phyloP scores from a whole-genome alignment of 2,113 vertebrate genomes.

The Ophiodon elongatus region DNA sequence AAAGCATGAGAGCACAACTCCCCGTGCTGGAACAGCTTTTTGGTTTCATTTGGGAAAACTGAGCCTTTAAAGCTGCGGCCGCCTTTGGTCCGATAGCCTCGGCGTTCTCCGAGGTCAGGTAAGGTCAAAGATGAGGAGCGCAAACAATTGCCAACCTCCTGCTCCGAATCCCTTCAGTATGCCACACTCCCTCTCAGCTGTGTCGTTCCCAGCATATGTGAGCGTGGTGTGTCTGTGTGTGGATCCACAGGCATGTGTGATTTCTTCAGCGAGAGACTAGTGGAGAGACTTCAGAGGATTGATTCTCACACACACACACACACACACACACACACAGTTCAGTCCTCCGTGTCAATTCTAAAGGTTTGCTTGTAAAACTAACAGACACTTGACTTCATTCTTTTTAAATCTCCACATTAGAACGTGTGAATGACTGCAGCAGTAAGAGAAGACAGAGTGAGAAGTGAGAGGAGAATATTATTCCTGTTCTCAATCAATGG shows the following conservation, averaged over 20 bases:
- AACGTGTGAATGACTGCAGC: constrained; percentile 42
- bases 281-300: constrained; percentile 48
- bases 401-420: constrained; percentile 19
- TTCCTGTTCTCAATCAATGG: constrained; percentile 4
- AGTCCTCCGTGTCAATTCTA: constrained; percentile 21
- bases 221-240: constrained; percentile 15
- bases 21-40: constrained; percentile 10
- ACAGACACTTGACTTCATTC: constrained; percentile 47
- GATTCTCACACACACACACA: constrained; percentile 7
- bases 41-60: constrained; percentile 50
- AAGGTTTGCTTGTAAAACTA: constrained; percentile 41
- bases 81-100: constrained; percentile 40
- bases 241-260: constrained; percentile 48
- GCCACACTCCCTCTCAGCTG: constrained; percentile 70
- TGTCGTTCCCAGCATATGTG: constrained; percentile 62
- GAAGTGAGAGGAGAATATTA: background rate
- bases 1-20: constrained; percentile 24
- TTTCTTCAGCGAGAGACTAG: constrained; percentile 27
- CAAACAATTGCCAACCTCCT: constrained; percentile 69
- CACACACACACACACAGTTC: constrained; percentile 20
- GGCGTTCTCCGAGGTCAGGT: constrained; percentile 49
- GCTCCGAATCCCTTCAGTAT: constrained; percentile 52
- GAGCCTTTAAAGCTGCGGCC: constrained; percentile 57
- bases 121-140: constrained; percentile 78
- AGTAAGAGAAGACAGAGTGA: background rate